phyloP scores from a whole-genome alignment of 2,797 vertebrate species.

The Malurus leucopterus region DNA sequence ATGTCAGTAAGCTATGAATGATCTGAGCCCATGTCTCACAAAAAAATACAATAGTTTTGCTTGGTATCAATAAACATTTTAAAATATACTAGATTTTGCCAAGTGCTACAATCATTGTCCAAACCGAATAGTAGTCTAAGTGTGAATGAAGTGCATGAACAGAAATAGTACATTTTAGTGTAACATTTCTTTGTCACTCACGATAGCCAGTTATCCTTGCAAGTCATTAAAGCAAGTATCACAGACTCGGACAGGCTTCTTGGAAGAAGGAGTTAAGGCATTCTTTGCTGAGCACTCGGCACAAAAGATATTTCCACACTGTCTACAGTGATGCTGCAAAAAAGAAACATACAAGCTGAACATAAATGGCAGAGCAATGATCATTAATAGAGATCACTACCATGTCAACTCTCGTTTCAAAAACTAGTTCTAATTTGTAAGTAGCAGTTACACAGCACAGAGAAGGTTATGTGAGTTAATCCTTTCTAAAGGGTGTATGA shows the following conservation, averaged over 20 bases:
- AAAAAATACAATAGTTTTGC: slow-evolving; percentile 77
- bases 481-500: neutral
- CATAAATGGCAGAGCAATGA: neutral
- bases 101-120: slow-evolving; percentile 74
- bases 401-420: neutral
- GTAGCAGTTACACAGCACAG: neutral
- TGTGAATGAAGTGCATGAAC: slow-evolving; percentile 82
- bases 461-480: neutral
- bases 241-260: slow-evolving; percentile 96
- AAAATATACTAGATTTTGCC: slow-evolving; percentile 73
- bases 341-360: neutral
- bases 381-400: neutral
- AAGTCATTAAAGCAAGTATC: slow-evolving; percentile 92
- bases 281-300: slow-evolving; percentile 90
- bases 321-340: slow-evolving; percentile 94
- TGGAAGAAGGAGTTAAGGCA: slow-evolving; percentile 93
- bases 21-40: slow-evolving; percentile 72
- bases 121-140: slow-evolving; percentile 74
- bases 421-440: neutral
- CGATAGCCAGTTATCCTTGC: slow-evolving; percentile 79
- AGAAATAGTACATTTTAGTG: slow-evolving; percentile 69
- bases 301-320: slow-evolving; percentile 98
- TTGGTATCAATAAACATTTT: slow-evolving; percentile 72
- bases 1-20: slow-evolving; percentile 65
- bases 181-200: slow-evolving; percentile 49